A percentile compares a stretch with the other conserved stretches of the same genome.
Evolutionary conservation across 2,113 vertebrate genomes (phyloP).

Genomic region (Haplochromis vanheusdeni): DNA sequence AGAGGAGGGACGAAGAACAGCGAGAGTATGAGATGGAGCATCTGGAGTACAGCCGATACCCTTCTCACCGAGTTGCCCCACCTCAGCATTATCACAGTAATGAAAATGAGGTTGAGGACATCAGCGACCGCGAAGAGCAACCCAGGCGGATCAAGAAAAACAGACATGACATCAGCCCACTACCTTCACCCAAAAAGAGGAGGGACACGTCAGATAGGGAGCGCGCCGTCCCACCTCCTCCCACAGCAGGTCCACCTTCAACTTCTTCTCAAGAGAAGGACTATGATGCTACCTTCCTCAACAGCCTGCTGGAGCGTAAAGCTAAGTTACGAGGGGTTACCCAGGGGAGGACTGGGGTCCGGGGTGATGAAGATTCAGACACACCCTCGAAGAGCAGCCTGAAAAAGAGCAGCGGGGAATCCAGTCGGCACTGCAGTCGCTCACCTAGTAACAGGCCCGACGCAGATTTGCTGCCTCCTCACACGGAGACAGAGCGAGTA

Average conservation of each 20-base stretch:
- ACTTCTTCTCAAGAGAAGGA: slow-evolving; percentile 72
- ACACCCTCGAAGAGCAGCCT: slow-evolving; percentile 81
- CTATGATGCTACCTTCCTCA: slow-evolving; percentile 80
- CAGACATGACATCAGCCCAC: slow-evolving; percentile 71
- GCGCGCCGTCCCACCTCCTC: slow-evolving; percentile 1
- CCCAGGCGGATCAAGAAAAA: slow-evolving; percentile 69
- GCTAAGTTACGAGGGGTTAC: slow-evolving; percentile 56
- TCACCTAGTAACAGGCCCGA: slow-evolving; percentile 55
- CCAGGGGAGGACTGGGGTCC: slow-evolving; percentile 27
- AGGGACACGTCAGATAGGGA: slow-evolving; percentile 73
- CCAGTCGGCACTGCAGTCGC: slow-evolving; percentile 39
- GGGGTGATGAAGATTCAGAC: slow-evolving; percentile 70
- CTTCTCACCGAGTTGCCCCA: slow-evolving; percentile 40
- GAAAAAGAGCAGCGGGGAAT: slow-evolving; percentile 65
- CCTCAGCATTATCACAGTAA: slow-evolving; percentile 50
- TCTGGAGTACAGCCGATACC: slow-evolving; percentile 58
- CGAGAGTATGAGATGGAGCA: slow-evolving; percentile 55
- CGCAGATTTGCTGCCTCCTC: slow-evolving; percentile 72
- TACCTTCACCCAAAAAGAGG: slow-evolving; percentile 75
- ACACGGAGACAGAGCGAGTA: slow-evolving; percentile 73
- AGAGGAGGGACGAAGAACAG: slow-evolving; percentile 32
- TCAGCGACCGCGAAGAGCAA: slow-evolving; percentile 58
- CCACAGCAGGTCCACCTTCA: slow-evolving; percentile 54
- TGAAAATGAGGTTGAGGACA: slow-evolving; percentile 66
- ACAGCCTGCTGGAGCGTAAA: slow-evolving; percentile 81